Evolutionary conservation across 2,888 invertebrate species (phyloP).

Genomic region (Drosophila flavopinicola): DNA sequence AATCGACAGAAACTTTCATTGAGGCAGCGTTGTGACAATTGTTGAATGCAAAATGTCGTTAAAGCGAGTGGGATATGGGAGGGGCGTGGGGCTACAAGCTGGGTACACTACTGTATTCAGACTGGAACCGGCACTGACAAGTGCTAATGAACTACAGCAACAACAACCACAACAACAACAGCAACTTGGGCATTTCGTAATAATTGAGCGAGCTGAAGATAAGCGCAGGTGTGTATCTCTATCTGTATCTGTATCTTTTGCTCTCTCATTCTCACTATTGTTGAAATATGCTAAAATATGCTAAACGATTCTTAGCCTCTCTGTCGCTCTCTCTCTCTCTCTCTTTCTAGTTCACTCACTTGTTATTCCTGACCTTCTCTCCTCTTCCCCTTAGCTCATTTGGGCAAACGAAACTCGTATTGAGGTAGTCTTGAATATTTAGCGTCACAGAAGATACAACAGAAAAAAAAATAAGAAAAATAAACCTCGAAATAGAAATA

Average conservation of each 20-base stretch:
- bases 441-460: conserved; percentile 32
- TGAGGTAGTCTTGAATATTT: conserved; percentile 76
- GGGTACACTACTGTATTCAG: conserved; percentile 43
- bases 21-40: conserved; percentile 60
- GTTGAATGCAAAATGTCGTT: conserved; percentile 22
- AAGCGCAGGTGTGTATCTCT: conserved; percentile 36
- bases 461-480: conserved; percentile 22
- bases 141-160: conserved; percentile 73
- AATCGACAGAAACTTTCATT: conserved; percentile 60
- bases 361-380: conserved; percentile 34
- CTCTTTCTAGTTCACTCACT: conserved; percentile 25
- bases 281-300: conserved; percentile 71
- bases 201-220: conserved; percentile 59
- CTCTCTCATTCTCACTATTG: conserved; percentile 37
- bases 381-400: conserved; percentile 46
- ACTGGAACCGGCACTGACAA: conserved; percentile 62
- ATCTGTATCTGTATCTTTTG: conserved; percentile 4
- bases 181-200: conserved; percentile 55
- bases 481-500: conserved; percentile 27
- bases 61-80: not conserved
- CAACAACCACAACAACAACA: conserved; percentile 22
- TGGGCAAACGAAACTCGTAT: conserved; percentile 76
- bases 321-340: conserved; percentile 6
- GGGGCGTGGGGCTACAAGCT: not conserved
- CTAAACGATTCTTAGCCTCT: conserved; percentile 62